Evolutionary conservation across 2,797 vertebrate genomes (phyloP).

Genomic region (Sebastolobus altivelis): DNA sequence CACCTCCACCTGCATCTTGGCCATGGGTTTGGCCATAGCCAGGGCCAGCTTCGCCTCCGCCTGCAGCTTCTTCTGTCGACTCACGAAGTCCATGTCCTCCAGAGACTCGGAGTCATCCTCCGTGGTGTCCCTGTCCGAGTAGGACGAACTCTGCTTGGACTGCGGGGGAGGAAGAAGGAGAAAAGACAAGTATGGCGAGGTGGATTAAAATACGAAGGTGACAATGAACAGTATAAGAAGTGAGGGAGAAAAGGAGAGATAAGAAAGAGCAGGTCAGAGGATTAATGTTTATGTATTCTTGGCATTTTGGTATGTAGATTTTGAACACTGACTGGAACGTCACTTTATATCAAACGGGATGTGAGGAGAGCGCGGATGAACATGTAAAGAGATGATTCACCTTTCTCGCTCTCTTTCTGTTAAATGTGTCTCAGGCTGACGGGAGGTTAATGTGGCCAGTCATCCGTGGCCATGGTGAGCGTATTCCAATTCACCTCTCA

Average conservation of each 20-base stretch:
- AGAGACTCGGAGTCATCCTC: conserved; percentile 98
- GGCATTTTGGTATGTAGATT: conserved; percentile 25
- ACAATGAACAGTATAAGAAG: conserved; percentile 7
- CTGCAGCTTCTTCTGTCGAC: conserved; percentile 97
- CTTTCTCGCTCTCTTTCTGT: conserved; percentile 24
- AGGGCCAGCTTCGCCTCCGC: conserved; percentile 97
- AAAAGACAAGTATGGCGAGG: not conserved
- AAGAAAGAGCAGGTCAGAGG: not conserved
- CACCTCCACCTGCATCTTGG: conserved; percentile 99
- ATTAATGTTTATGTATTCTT: conserved; percentile 23
- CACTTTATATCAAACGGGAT: conserved; percentile 8
- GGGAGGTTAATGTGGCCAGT: conserved; percentile 50
- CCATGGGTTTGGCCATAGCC: conserved; percentile 99
- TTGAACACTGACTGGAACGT: not conserved
- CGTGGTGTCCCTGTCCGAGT: conserved; percentile 97
- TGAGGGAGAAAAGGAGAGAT: not conserved
- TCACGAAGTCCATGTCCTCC: conserved; percentile 98
- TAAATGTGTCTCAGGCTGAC: conserved; percentile 48
- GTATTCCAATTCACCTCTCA: conserved; percentile 64
- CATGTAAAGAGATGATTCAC: conserved; percentile 35
- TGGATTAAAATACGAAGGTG: conserved; percentile 4
- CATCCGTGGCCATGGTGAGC: conserved; percentile 37
- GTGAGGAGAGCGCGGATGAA: conserved; percentile 24
- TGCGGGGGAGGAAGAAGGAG: conserved; percentile 58
- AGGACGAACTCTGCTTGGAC: conserved; percentile 99